phyloP scores from a whole-genome alignment of 2,888 invertebrate genomes.

The Gisinianus flammeolus region DNA sequence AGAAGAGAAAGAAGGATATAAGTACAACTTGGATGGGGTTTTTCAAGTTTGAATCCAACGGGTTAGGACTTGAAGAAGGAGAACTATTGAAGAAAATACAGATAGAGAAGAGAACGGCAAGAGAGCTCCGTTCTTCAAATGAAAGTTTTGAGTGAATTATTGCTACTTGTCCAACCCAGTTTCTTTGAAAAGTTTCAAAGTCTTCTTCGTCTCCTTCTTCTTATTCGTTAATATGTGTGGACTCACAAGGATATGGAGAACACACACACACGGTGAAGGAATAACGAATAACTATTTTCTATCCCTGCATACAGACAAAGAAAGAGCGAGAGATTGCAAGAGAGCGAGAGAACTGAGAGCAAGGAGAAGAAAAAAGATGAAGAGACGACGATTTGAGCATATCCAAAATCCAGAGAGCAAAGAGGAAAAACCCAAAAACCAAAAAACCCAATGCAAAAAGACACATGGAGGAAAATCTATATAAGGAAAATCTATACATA shows the following conservation, averaged over 20 bases:
- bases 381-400: no score
- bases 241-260: neutral
- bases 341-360: no score
- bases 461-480: no score
- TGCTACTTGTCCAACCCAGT: conserved; percentile 19
- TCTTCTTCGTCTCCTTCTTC: neutral
- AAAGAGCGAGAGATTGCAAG: no score
- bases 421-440: no score
- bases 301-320: neutral
- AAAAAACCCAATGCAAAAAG: no score
- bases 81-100: conserved; percentile 3
- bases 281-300: no score
- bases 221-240: neutral
- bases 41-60: neutral
- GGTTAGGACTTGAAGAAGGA: neutral
- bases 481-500: no score
- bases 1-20: neutral
- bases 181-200: conserved; percentile 34
- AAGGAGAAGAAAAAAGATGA: no score
- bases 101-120: neutral
- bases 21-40: neutral
- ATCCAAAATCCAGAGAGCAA: no score
- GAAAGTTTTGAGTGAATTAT: conserved; percentile 34
- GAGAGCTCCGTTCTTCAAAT: conserved; percentile 21
- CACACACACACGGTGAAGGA: neutral